Percentiles rank a stretch among this genome's conserved stretches.
These are phyloP conservation scores for Leucophenga varia DNA, from an alignment of 1,140 invertebrate species.

Conservation along the genomic window DNA sequence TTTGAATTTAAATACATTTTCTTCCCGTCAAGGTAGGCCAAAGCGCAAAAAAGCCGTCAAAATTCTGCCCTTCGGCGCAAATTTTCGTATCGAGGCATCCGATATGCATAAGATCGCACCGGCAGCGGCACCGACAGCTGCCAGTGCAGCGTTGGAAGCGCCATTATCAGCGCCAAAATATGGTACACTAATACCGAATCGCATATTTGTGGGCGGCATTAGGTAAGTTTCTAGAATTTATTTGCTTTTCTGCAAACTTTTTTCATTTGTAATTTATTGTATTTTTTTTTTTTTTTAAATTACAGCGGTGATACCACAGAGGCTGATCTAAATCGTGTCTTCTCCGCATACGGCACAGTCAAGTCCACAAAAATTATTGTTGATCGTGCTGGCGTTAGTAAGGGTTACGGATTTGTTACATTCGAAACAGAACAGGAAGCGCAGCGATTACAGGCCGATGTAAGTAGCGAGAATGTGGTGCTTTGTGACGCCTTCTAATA, in stretches of 20 bases:
- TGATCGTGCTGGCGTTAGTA: constrained; percentile 89
- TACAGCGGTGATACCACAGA: constrained; percentile 78
- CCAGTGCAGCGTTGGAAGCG: constrained; percentile 46
- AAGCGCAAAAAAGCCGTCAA: constrained; percentile 41
- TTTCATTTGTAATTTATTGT: not conserved
- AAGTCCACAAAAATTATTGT: constrained; percentile 93
- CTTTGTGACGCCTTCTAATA: constrained; percentile 9
- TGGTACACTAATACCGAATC: constrained; percentile 84
- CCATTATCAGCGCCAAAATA: constrained; percentile 70
- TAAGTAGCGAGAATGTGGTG: constrained; percentile 37
- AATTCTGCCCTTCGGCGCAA: constrained; percentile 53
- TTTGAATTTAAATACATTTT: no score
- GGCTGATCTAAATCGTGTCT: constrained; percentile 77
- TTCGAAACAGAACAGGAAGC: constrained; percentile 92
- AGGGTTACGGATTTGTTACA: constrained; percentile 94
- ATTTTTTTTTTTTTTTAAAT: not conserved
- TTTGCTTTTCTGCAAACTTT: not conserved
- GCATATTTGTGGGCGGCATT: constrained; percentile 72
- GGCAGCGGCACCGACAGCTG: constrained; percentile 37
- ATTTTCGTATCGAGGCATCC: constrained; percentile 52
- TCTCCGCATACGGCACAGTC: constrained; percentile 85
- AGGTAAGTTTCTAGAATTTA: constrained; percentile 35
- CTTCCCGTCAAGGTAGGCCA: constrained; percentile 3
- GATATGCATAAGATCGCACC: constrained; percentile 54
- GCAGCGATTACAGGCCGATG: constrained; percentile 69